phyloP scores from a whole-genome alignment of 2,888 invertebrate genomes.

The Tromatobia lineatoria region DNA sequence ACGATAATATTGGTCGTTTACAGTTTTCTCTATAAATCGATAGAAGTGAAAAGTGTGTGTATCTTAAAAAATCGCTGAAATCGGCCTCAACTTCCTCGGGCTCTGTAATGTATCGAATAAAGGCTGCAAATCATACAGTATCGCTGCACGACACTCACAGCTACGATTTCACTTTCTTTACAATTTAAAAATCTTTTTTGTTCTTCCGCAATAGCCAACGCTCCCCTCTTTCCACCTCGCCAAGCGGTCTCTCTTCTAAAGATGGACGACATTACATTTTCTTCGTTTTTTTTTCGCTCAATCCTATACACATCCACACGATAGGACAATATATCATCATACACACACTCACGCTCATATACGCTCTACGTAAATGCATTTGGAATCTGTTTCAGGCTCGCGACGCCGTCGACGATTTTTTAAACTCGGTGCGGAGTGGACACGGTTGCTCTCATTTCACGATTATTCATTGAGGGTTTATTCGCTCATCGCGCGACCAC shows the following conservation, averaged over 20 bases:
- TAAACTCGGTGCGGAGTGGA: constrained; percentile 41
- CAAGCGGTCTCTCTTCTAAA: constrained; percentile 67
- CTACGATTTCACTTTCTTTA: constrained; percentile 32
- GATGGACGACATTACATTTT: constrained; percentile 74
- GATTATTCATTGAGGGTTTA: constrained; percentile 10
- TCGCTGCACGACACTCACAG: constrained; percentile 43
- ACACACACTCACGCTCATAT: constrained; percentile 70
- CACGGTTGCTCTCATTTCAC: constrained; percentile 12
- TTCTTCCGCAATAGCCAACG: constrained; percentile 10
- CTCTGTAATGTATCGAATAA: constrained; percentile 47
- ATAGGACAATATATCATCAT: constrained; percentile 72
- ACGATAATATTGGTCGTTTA: constrained; percentile 65
- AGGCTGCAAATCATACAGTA: constrained; percentile 50
- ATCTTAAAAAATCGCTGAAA: constrained; percentile 57
- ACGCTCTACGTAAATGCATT: constrained; percentile 77
- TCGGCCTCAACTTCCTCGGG: constrained; percentile 42
- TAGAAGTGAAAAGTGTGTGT: constrained; percentile 45
- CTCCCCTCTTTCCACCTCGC: constrained; percentile 55
- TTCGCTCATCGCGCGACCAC: constrained; percentile 45
- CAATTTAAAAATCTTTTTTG: neutral
- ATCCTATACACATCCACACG: constrained; percentile 71
- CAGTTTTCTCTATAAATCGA: constrained; percentile 40
- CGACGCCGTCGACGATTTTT: constrained; percentile 70
- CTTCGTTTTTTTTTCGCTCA: constrained; percentile 68
- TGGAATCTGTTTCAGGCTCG: constrained; percentile 74